Evolutionary conservation across 2,888 invertebrate genomes (phyloP).

Genomic region (Rhyacophila evoluta): DNA sequence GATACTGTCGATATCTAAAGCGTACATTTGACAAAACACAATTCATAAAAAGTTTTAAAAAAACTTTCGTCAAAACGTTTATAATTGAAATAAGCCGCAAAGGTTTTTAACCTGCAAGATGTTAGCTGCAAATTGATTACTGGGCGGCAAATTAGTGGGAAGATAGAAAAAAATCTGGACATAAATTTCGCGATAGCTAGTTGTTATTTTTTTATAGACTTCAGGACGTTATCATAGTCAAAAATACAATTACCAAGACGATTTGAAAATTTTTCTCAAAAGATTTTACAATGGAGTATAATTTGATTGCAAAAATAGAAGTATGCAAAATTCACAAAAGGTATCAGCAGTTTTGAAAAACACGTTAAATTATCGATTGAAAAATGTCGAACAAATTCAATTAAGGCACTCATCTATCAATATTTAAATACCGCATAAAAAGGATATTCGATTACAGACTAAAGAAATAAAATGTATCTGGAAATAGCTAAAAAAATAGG

Average conservation of each 20-base stretch:
- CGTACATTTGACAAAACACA: not conserved
- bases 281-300: not conserved
- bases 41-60: not conserved
- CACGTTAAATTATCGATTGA: too few species aligned
- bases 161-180: not conserved
- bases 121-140: conserved; percentile 14
- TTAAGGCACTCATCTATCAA: too few species aligned
- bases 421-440: too few species aligned
- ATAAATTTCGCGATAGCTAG: not conserved
- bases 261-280: too few species aligned
- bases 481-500: too few species aligned
- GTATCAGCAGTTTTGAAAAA: too few species aligned
- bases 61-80: conserved; percentile 8
- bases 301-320: too few species aligned
- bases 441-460: too few species aligned
- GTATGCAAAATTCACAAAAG: too few species aligned
- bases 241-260: not conserved
- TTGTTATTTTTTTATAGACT: not conserved
- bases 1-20: not conserved
- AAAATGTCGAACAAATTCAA: too few species aligned
- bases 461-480: too few species aligned
- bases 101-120: conserved; percentile 7
- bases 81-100: not conserved
- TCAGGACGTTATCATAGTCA: not conserved
- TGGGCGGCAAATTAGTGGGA: conserved; percentile 7